Evolutionary conservation across 2,113 vertebrate species (phyloP).

Genomic region (Poeciliopsis turrubarensis): DNA sequence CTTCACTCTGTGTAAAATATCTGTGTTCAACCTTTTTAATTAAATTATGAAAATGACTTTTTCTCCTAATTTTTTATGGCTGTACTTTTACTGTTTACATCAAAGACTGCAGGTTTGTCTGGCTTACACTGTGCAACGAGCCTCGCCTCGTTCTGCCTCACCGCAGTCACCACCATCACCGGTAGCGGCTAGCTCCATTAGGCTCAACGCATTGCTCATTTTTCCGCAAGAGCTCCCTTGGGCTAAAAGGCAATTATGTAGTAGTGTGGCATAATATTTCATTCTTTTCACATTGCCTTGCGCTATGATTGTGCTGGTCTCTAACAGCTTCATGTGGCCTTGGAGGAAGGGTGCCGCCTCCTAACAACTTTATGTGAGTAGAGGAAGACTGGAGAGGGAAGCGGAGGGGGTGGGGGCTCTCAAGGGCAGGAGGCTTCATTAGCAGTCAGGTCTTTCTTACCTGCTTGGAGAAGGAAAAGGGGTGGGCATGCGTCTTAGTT

Average conservation of each 20-base stretch:
- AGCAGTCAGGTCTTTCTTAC: constrained; percentile 54
- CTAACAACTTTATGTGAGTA: constrained; percentile 63
- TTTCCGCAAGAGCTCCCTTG: constrained; percentile 81
- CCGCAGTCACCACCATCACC: constrained; percentile 34
- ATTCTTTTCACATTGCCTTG: constrained; percentile 76
- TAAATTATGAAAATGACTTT: too few species aligned
- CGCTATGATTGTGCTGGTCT: constrained; percentile 46
- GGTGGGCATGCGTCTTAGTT: constrained; percentile 12
- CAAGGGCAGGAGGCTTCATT: constrained; percentile 64
- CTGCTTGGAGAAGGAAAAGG: constrained; percentile 16
- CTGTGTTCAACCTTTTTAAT: too few species aligned
- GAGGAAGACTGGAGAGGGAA: constrained; percentile 21
- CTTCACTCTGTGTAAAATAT: not conserved
- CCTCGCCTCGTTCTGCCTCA: constrained; percentile 47
- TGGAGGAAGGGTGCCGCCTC: constrained; percentile 64
- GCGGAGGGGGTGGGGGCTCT: constrained; percentile 31
- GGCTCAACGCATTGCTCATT: constrained; percentile 78
- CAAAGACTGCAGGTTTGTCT: constrained; percentile 65
- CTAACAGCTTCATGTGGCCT: constrained; percentile 75
- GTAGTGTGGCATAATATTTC: constrained; percentile 82
- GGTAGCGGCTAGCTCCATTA: constrained; percentile 71
- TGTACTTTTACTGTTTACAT: constrained; percentile 65
- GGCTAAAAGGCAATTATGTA: constrained; percentile 83
- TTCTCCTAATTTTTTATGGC: not conserved
- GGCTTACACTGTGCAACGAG: constrained; percentile 57